Conservation (phyloP, 92 coral and sea anemone genomes). For the Parazoanthus atlanticus region DNA sequence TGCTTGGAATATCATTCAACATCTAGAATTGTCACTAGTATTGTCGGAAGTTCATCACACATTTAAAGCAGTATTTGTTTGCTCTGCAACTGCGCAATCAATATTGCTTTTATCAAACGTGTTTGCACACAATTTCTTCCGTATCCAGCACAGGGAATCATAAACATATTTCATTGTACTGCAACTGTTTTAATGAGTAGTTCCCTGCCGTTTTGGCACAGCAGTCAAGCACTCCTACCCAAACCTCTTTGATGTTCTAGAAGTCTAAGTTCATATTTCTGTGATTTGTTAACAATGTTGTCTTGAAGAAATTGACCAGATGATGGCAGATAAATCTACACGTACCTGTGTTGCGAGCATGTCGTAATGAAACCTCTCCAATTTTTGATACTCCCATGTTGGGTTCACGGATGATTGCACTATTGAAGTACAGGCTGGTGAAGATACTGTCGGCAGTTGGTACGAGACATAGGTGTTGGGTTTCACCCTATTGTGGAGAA, state of each 20-base stretch:
- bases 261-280: not conserved
- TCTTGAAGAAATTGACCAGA: not conserved
- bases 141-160: not conserved
- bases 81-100: too few species aligned
- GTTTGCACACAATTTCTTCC: too few species aligned
- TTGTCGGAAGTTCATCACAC: not conserved
- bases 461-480: slow-evolving; percentile 85
- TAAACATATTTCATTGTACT: not conserved
- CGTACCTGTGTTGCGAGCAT: slow-evolving; percentile 44
- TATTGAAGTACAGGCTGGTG: slow-evolving; percentile 69
- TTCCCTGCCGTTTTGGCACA: not conserved
- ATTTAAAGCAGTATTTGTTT: too few species aligned
- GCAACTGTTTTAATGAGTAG: not conserved
- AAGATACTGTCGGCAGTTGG: slow-evolving; percentile 60
- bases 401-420: slow-evolving; percentile 67
- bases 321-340: not conserved
- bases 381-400: slow-evolving; percentile 88
- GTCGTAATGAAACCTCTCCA: slow-evolving; percentile 67
- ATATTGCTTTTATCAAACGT: not conserved
- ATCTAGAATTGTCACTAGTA: not conserved
- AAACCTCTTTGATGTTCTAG: not conserved
- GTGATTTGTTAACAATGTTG: not conserved
- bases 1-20: too few species aligned
- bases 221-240: not conserved
- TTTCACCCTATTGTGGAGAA: slow-evolving; percentile 41